A percentile compares a stretch with the other conserved stretches of the same genome.
Conservation (phyloP, 1,140 invertebrate genomes). For the Macrobrachium nipponense region DNA sequence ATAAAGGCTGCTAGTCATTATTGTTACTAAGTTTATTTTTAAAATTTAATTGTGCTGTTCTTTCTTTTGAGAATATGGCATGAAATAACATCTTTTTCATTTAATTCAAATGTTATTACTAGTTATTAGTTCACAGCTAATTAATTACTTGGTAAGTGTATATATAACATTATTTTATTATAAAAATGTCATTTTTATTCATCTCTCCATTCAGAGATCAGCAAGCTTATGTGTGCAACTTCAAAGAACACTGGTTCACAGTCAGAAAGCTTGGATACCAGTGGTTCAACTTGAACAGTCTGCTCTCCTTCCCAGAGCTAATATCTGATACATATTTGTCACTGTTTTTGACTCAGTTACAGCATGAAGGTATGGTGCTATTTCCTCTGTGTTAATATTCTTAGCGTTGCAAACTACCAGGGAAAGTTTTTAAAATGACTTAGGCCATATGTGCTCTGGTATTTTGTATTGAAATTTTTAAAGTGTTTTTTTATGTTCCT, state of each 20-base stretch:
- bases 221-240: conserved; percentile 86
- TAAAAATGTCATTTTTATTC: no score
- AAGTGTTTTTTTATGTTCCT: no score
- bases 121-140: no score
- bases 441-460: neutral
- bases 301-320: conserved; percentile 79
- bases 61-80: neutral
- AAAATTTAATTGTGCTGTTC: conserved; percentile 30
- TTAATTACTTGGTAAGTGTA: no score
- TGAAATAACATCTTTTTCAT: no score
- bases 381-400: conserved; percentile 23
- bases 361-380: conserved; percentile 78
- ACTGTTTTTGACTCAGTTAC: conserved; percentile 81
- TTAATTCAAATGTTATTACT: no score
- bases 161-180: no score
- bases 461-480: no score
- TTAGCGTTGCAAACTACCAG: neutral
- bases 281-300: conserved; percentile 90
- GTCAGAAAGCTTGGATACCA: conserved; percentile 82
- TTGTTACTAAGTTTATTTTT: neutral
- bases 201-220: conserved; percentile 32
- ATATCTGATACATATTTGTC: conserved; percentile 84
- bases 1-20: neutral
- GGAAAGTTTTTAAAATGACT: neutral
- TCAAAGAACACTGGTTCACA: conserved; percentile 86